Conservation (phyloP, 2,888 invertebrate species). For the Sarcophaga caerulescens region DNA sequence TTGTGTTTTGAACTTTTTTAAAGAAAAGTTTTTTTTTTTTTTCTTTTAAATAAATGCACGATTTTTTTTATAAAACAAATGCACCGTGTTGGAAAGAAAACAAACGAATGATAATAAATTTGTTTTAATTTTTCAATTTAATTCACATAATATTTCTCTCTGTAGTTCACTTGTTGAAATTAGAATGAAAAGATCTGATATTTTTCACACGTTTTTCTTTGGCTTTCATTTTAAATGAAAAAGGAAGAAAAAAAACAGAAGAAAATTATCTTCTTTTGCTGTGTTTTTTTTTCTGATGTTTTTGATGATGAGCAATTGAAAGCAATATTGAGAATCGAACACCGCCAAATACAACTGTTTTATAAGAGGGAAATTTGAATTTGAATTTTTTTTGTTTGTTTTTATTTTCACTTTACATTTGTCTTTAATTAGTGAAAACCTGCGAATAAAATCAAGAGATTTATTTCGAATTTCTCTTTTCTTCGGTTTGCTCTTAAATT, state of each 20-base stretch:
- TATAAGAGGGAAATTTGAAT: conserved; percentile 40
- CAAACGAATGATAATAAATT: no score
- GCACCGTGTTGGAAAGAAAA: not conserved
- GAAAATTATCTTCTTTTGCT: conserved; percentile 12
- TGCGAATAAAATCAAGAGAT: conserved; percentile 27
- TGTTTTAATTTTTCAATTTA: not conserved
- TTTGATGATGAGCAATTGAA: not conserved
- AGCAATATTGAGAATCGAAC: conserved; percentile 50
- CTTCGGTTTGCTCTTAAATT: conserved; percentile 16
- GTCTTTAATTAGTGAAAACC: conserved; percentile 42
- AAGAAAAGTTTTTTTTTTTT: conserved; percentile 10
- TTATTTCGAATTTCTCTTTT: conserved; percentile 1
- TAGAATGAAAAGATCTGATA: conserved; percentile 13
- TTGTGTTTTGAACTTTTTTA: not conserved
- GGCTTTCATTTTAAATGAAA: not conserved
- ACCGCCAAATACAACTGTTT: conserved; percentile 54
- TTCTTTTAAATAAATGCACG: conserved; percentile 37
- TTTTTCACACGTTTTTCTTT: conserved; percentile 41
- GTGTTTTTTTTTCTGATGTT: not conserved
- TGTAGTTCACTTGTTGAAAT: conserved; percentile 28
- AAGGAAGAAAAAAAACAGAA: not conserved
- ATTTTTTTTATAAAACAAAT: conserved; percentile 18
- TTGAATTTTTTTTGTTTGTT: conserved; percentile 20
- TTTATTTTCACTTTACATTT: conserved; percentile 8
- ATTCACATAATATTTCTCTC: conserved; percentile 31